Base-by-base conservation (phyloP, 2,888 invertebrate species). In the Augiades crinisus region DNA sequence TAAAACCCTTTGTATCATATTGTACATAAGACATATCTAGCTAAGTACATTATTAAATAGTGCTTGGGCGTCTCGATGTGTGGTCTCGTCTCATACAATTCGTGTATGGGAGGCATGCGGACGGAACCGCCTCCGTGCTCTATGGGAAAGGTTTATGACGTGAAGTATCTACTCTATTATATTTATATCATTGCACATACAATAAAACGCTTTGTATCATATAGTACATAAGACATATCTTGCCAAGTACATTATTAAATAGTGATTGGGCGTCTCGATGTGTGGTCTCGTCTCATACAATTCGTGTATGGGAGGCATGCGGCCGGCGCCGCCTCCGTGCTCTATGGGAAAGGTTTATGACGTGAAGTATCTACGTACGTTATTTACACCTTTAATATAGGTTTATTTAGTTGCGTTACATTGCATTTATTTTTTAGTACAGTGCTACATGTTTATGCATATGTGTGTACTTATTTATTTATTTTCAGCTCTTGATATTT, bases 231-330 rank as follows among this genome's bases (percentile, higher is more conserved):
- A n/a, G n/a, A n/a, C n/a, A n/a, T n/a, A 5, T 8, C 8, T 24
- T 22, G 7, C 22, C 7, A 22, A 24, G 24, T 24, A 24, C n/a
- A 2, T 8, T 24, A 24, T 24, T 8, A 24, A 8, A 24, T 8
- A 24, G 8, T 24, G 24, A 8, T n/a, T n/a, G 2, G 24, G n/a
- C n/a, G 4, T 10, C 37, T 17, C 13, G 3, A 10, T 40, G 40
- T 40, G 40, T 40, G 40, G 40, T 24, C 40, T 5, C 3, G 19
- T n/a, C n/a, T n/a, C 17, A 19, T 37, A 37, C 19, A 37, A 37
- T 14, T 40, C 27, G 5, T 16, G 8, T 24, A 27, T 16, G 40
- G 24, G 38, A 38, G 24, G 16, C 2, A 24, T n/a, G 13, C 13
- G 12, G 12, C 22, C 14, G n/a, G n/a, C n/a, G n/a, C n/a, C 40